Percentiles rank a stretch among this genome's conserved stretches.
phyloP scores from a whole-genome alignment of 1,140 invertebrate species.

The Paralvinella palmiformis region DNA sequence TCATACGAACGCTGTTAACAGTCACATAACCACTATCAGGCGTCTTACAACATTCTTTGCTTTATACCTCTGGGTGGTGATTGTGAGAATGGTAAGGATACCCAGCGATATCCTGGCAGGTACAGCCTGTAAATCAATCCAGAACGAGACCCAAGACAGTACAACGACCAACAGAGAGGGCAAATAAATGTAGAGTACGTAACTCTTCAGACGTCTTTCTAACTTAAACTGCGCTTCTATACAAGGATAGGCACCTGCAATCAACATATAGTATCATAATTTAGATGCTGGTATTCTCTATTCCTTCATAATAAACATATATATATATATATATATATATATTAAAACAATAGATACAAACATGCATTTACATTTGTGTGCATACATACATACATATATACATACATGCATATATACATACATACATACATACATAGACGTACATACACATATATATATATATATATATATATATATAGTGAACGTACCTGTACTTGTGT shows the following conservation, averaged over 20 bases:
- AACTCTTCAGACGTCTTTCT: conserved; percentile 28
- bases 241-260: conserved; percentile 32
- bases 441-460: no score
- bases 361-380: not conserved
- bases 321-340: not conserved
- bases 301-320: no score
- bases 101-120: conserved; percentile 36
- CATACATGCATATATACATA: not conserved
- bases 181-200: conserved; percentile 21
- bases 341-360: no score
- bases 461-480: no score
- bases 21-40: no score
- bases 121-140: conserved; percentile 32
- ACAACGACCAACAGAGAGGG: conserved; percentile 31
- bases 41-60: no score
- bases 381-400: not conserved
- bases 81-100: conserved; percentile 30
- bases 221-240: conserved; percentile 26
- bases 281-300: no score
- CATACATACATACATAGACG: no score
- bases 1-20: no score
- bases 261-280: no score
- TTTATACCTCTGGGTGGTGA: conserved; percentile 20
- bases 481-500: no score
- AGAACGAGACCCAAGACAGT: conserved; percentile 38